These are phyloP conservation scores for Lochmaea capreae DNA, from an alignment of 2,888 invertebrate genomes.

Conservation along the genomic window DNA sequence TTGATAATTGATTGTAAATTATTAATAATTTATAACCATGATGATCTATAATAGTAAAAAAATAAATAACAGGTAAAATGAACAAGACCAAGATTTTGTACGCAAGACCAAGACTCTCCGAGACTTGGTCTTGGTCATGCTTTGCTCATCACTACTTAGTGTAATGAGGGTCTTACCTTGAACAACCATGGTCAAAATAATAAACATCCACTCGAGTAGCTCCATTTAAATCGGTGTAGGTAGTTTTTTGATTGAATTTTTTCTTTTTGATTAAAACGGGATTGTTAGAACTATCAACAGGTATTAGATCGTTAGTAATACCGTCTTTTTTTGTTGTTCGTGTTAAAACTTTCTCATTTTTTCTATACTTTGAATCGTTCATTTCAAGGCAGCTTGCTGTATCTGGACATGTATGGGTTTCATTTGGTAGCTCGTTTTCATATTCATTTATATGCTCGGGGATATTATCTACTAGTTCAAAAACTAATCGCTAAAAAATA, in stretches of 20 bases:
- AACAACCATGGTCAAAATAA: slow-evolving; percentile 77
- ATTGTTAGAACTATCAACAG: slow-evolving; percentile 6
- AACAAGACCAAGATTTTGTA: too few species aligned
- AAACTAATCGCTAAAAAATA: slow-evolving; percentile 59
- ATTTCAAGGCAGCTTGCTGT: slow-evolving; percentile 1
- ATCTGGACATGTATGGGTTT: not conserved
- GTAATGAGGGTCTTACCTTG: slow-evolving; percentile 66
- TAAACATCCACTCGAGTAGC: slow-evolving; percentile 71
- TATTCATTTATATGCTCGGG: not conserved
- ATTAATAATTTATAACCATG: too few species aligned
- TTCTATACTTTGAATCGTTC: not conserved
- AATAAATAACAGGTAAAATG: too few species aligned
- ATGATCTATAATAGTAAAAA: too few species aligned
- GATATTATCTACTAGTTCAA: slow-evolving; percentile 60
- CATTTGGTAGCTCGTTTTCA: not conserved
- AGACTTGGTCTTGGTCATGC: too few species aligned
- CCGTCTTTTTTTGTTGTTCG: slow-evolving; percentile 6
- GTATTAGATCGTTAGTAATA: slow-evolving; percentile 3
- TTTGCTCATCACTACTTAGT: too few species aligned
- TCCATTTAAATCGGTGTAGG: slow-evolving; percentile 46
- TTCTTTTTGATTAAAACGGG: slow-evolving; percentile 19
- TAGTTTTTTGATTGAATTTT: slow-evolving; percentile 43
- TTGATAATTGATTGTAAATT: too few species aligned
- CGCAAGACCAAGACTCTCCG: too few species aligned
- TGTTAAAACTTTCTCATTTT: not conserved